Percentiles rank a stretch among this genome's conserved stretches.
phyloP scores from a whole-genome alignment of 2,113 vertebrate species.

The Erythrolamprus reginae region DNA sequence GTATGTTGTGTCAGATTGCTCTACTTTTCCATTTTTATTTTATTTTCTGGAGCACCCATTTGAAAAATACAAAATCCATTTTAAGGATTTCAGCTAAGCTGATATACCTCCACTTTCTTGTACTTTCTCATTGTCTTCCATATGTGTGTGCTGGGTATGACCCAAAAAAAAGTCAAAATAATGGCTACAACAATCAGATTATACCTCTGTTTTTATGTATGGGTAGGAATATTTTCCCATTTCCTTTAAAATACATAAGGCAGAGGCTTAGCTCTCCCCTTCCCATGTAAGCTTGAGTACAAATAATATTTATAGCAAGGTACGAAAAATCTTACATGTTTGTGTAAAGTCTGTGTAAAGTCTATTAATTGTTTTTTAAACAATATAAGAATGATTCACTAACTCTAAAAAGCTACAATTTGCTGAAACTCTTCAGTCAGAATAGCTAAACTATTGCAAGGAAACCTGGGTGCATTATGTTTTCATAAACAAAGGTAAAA shows the following conservation, averaged over 20 bases:
- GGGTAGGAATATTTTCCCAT: background rate
- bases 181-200: background rate
- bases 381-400: background rate
- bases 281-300: slow-evolving; percentile 11
- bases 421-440: background rate
- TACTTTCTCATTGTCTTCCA: background rate
- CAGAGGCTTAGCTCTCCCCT: background rate
- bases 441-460: background rate
- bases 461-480: background rate
- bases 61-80: background rate
- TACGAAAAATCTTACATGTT: background rate
- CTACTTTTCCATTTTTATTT: background rate
- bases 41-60: background rate
- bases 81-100: background rate
- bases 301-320: slow-evolving; percentile 6
- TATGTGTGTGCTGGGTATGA: background rate
- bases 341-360: background rate
- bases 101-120: background rate
- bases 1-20: background rate
- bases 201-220: background rate
- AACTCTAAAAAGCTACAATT: background rate
- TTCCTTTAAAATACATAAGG: background rate
- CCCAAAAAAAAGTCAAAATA: background rate
- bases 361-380: background rate
- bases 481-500: slow-evolving; percentile 7